phyloP scores from a whole-genome alignment of 2,888 invertebrate genomes.

The Nasonovia ribisnigri region DNA sequence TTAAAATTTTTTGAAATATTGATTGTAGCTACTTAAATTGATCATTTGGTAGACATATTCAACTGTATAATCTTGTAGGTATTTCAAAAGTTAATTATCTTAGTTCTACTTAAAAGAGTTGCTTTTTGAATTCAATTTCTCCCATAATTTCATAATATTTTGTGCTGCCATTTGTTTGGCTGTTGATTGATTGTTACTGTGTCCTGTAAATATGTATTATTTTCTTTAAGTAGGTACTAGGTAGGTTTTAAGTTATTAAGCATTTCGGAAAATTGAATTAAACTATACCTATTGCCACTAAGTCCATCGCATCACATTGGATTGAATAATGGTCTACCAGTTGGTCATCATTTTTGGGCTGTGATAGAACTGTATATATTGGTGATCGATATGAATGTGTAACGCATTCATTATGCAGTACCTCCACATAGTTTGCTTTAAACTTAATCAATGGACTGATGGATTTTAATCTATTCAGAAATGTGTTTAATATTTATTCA shows the following conservation, averaged over 20 bases:
- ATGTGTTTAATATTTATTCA: background rate
- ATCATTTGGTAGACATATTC: background rate
- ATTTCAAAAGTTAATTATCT: background rate
- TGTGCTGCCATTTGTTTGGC: slow-evolving; percentile 46
- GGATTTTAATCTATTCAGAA: background rate
- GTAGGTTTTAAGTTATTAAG: no score
- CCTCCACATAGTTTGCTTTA: slow-evolving; percentile 18
- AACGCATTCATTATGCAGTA: background rate
- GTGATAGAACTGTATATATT: slow-evolving; percentile 2
- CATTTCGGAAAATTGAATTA: background rate
- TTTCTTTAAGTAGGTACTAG: background rate
- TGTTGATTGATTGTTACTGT: slow-evolving; percentile 21
- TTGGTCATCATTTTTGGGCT: background rate
- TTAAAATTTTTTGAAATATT: no score
- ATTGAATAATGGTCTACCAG: background rate
- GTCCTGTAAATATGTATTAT: background rate
- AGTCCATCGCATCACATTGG: slow-evolving; percentile 37
- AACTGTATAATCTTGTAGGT: background rate
- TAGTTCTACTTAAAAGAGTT: background rate
- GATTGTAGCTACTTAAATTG: no score
- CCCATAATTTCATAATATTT: background rate
- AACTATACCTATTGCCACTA: slow-evolving; percentile 33
- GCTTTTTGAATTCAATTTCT: background rate
- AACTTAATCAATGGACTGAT: background rate
- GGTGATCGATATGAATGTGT: background rate